Conservation (phyloP, 2,113 vertebrate genomes). For the Ciconia maguari region DNA sequence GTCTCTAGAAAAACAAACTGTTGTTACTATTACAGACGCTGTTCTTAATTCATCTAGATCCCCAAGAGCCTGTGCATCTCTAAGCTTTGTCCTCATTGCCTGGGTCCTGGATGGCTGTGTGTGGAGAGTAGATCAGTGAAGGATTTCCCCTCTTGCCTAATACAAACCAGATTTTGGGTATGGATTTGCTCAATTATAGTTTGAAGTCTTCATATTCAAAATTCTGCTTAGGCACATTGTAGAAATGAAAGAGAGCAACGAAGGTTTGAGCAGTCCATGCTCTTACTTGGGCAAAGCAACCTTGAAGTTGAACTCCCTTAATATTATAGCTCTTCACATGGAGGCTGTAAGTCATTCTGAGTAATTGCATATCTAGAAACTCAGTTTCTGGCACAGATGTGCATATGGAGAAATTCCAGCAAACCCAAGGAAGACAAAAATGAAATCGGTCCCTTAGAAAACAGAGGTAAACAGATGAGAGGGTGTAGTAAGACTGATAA, state of each 20-base stretch:
- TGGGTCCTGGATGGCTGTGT: not conserved
- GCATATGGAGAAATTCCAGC: not conserved
- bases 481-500: not conserved
- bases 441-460: not conserved
- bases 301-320: not conserved
- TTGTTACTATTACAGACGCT: not conserved
- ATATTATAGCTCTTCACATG: not conserved
- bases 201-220: not conserved
- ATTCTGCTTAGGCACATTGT: not conserved
- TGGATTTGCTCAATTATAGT: not conserved
- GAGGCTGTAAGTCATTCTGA: not conserved
- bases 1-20: not conserved
- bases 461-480: not conserved
- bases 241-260: not conserved
- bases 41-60: not conserved
- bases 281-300: not conserved
- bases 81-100: not conserved
- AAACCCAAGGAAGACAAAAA: not conserved
- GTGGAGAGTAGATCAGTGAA: not conserved
- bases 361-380: not conserved
- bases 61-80: not conserved
- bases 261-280: not conserved
- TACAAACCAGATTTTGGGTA: not conserved
- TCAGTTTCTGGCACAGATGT: not conserved
- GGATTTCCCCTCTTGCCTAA: not conserved